Base-by-base conservation (phyloP, 2,797 vertebrate species). In the Pitangus sulphuratus region DNA sequence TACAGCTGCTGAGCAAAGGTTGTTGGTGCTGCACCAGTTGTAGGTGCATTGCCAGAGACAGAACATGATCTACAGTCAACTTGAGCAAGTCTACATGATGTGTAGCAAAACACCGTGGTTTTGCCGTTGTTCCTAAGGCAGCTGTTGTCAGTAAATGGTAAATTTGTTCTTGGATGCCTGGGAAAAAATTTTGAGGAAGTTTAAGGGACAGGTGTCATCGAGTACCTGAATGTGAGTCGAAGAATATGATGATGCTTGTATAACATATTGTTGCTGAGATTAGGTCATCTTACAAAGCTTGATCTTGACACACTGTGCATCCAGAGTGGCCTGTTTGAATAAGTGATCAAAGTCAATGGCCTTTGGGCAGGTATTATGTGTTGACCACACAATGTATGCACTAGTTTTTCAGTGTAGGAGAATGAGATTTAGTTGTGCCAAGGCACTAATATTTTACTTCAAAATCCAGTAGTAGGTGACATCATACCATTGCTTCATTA, bases 241-340 rank as follows among this genome's bases (percentile, higher is more conserved):
- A 39, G 79, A 40, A 8, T 26, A 5, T 24, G 42, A 42, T 3
- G 19, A 13, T 6, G 10, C 9, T n/a, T 0, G 0, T 21, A 7
- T 37, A 58, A 24, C 3, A 1, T 22, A 0, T 0, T 60, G 15
- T 48, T 5, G 14, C 39, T 48, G 60, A 60, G 57, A 64, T 88
- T 1, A 37, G n/a, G 21, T 47, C 1, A 10, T 50, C 28, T 88
- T 33, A 25, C 21, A 42, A 84, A 31, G 37, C 60, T 40, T 64
- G 22, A 33, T 58, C 39, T 3, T 2, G 3, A 37, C 28, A 47
- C 14, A 1, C 8, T 15, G 20, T 24, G 40, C 39, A 17, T 80
- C 25, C 19, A 9, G 48, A 47, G 54, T 31, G 31, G 16, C 26
- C 22, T 42, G 8, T 68, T 50, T 22, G 22, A 82, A 7, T 58